These are phyloP conservation scores for Myripristis murdjan DNA, from an alignment of 2,797 vertebrate species.

Conservation along the genomic window DNA sequence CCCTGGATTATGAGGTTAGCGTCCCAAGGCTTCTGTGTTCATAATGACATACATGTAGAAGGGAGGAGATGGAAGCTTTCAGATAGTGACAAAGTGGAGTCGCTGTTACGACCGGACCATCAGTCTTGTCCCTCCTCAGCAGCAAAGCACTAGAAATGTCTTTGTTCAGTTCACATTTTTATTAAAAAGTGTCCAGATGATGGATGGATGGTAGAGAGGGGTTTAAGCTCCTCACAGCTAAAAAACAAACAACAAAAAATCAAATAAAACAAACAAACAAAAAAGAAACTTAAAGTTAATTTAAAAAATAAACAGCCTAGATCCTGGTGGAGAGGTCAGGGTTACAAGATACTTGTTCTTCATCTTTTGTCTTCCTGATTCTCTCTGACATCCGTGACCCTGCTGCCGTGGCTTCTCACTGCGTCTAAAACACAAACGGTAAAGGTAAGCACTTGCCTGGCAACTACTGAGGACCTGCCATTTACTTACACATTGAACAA, in stretches of 20 bases:
- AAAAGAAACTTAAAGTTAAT: slow-evolving; percentile 15
- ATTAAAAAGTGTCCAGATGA: slow-evolving; percentile 39
- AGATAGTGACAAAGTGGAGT: background rate
- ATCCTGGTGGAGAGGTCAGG: slow-evolving; percentile 32
- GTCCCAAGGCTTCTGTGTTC: slow-evolving; percentile 29
- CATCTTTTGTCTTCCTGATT: slow-evolving; percentile 11
- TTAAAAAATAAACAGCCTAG: slow-evolving; percentile 34
- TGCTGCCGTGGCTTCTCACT: slow-evolving; percentile 54
- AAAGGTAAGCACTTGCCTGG: slow-evolving; percentile 7
- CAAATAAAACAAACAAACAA: slow-evolving; percentile 12
- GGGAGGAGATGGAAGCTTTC: slow-evolving; percentile 32
- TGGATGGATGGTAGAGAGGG: slow-evolving; percentile 27
- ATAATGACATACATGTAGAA: slow-evolving; percentile 14
- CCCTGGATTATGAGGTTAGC: slow-evolving; percentile 9
- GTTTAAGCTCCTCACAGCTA: slow-evolving; percentile 37
- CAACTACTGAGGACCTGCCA: background rate
- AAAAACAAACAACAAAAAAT: slow-evolving; percentile 25
- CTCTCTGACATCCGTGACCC: slow-evolving; percentile 7
- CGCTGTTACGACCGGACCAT: slow-evolving; percentile 20
- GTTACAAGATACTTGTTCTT: slow-evolving; percentile 23
- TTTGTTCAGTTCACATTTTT: slow-evolving; percentile 57
- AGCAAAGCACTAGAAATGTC: slow-evolving; percentile 39
- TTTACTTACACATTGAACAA: background rate
- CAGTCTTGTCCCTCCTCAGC: slow-evolving; percentile 50
- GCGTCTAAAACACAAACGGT: slow-evolving; percentile 50